Conservation (phyloP, 2,888 invertebrate genomes). For the Pyrocoelia pectoralis region DNA sequence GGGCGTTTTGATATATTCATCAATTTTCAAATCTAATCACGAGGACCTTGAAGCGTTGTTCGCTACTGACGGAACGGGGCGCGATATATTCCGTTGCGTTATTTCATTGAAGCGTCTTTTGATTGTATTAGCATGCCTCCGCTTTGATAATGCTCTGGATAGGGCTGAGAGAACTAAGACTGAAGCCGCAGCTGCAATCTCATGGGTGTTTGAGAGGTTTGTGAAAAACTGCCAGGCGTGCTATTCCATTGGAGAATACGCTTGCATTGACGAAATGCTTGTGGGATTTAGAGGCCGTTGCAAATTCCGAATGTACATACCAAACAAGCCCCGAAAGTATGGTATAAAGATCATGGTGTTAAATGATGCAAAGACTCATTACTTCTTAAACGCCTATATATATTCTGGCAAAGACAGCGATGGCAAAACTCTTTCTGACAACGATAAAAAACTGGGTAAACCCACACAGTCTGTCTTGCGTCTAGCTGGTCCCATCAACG, state of each 20-base stretch:
- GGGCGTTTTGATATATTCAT: too few relatives aligned
- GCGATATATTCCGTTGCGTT: too few relatives aligned
- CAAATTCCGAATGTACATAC: constrained; percentile 37
- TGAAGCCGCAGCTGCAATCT: not conserved
- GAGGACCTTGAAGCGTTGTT: too few relatives aligned
- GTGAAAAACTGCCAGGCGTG: constrained; percentile 1
- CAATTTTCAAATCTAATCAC: too few relatives aligned
- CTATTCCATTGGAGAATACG: constrained; percentile 9
- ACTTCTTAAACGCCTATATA: not conserved
- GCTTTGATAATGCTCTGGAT: too few relatives aligned
- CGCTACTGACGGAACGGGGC: too few relatives aligned
- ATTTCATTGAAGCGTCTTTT: too few relatives aligned
- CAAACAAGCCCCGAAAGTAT: constrained; percentile 46
- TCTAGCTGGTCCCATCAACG: not conserved
- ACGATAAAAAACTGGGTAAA: not conserved
- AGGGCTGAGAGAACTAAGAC: too few relatives aligned
- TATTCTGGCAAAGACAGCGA: not conserved
- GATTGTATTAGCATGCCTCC: too few relatives aligned
- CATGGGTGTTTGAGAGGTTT: not conserved
- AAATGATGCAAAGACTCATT: constrained; percentile 1
- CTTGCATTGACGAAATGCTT: constrained; percentile 32
- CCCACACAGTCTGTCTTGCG: not conserved
- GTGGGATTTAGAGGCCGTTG: constrained; percentile 26
- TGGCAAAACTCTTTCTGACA: not conserved
- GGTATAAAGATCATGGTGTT: constrained; percentile 32